Conservation (phyloP, 2,888 invertebrate genomes). For the Pedicia rivosa region DNA sequence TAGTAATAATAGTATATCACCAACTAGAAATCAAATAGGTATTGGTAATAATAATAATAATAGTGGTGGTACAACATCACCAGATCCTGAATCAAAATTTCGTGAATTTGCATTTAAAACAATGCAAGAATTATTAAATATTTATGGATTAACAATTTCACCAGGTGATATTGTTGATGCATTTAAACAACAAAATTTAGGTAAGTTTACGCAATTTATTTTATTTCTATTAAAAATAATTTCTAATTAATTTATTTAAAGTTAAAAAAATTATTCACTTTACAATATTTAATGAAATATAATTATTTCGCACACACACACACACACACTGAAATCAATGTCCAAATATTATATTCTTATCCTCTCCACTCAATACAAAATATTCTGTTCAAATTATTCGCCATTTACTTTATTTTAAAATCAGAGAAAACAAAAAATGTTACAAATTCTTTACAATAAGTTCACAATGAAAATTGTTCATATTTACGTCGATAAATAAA, state of each 20-base stretch:
- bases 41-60: neutral
- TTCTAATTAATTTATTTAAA: too few species aligned
- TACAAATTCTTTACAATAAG: too few species aligned
- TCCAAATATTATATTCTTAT: too few species aligned
- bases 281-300: neutral
- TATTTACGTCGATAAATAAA: too few species aligned
- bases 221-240: neutral
- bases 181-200: conserved; percentile 12
- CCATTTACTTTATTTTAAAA: too few species aligned
- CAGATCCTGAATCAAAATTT: conserved; percentile 9
- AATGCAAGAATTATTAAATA: conserved; percentile 14
- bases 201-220: conserved; percentile 8
- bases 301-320: neutral
- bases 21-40: neutral
- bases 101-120: conserved; percentile 13
- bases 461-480: too few species aligned
- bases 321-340: too few species aligned
- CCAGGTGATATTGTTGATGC: conserved; percentile 15
- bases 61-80: neutral
- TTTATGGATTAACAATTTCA: conserved; percentile 15
- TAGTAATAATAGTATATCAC: neutral
- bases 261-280: too few species aligned
- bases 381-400: too few species aligned
- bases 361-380: too few species aligned
- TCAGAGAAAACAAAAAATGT: too few species aligned